Base-by-base conservation (phyloP, 2,113 vertebrate species). In the Raja brachyura region DNA sequence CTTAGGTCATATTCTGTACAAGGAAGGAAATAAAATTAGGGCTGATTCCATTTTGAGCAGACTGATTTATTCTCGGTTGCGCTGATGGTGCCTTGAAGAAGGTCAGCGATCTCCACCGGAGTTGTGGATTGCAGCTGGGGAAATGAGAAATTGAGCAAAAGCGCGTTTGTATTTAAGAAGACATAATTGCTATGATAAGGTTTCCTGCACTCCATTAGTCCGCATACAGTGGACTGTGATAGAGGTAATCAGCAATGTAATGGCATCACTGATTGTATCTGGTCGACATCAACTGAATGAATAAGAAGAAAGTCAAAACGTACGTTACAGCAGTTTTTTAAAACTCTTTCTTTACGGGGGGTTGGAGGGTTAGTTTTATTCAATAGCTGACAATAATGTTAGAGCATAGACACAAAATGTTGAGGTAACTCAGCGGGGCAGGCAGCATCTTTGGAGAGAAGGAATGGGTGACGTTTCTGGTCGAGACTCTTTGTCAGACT, bases 131-230 rank as follows among this genome's bases (percentile, higher is more conserved):
- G 59, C n/a, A n/a, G 28, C 83, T 59, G 63, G 59, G 83, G 83
- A n/a, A 31, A 88, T 66, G 83, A 5, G 83, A 88, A 63, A 66
- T 66, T 63, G 83, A 88, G 83, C n/a, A 88, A 63, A 63, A 7
- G 59, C 31, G 61, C 59, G 63, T 88, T 88, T 88, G 83, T 88
- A 88, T 88, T 63, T 88, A 63, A 88, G 31, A 88, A 63, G 13
- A 88, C 25, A 61, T 88, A 88, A 88, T 88, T 88, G 83, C 59
- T 63, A 18, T 63, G 83, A 88, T 88, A 88, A 63, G 83, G 83
- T 66, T 63, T 88, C 59, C 31, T 88, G 83, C 83, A 63, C 83
- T 18, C 59, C n/a, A 88, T 66, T 88, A 88, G 13, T 4, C 59
- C 59, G 63, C 59, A 16, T 66, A 88, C 14, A 66, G 83, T 18